Evolutionary conservation across 1,140 invertebrate species (phyloP), one percentile per base, ranked within the genome.

Genomic region (Bombus sibiricus): DNA sequence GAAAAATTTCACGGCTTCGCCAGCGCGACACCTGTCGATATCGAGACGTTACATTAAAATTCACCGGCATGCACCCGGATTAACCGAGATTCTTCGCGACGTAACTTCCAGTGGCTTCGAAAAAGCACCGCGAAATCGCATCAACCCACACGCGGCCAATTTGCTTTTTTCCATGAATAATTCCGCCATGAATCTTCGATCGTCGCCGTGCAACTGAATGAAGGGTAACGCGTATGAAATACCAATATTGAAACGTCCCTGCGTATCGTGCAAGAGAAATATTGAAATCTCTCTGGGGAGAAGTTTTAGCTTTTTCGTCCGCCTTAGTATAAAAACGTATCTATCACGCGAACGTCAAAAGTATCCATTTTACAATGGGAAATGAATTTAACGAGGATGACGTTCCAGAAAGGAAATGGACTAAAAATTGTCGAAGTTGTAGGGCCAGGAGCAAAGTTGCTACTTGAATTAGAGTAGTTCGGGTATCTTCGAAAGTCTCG

Each of bases 1-100:
- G 62, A 77, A 69, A 77, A 83, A 77, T 83, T 32, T 53, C 73
- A 37, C 32, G n/a, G 32, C 62, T 81, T 3, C 28, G 18, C 39
- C n/a, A 25, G 18, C 47, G 22, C 76, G 88, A 85, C 78, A 81
- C 78, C 86, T 88, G 86, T 88, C 88, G 87, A 88, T 89, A 88
- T 77, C 86, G 69, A 47, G 43, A 68, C 81, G 71, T 34, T 43
- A n/a, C 87, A 79, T 88, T 85, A 88, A 89, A 88, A 89, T 89
- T 89, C 78, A 88, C 62, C 76, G 66, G 57, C 69, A 53, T 68
- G 82, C 82, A 25, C 69, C 47, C 47, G 82, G 74, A 83, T 83
- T 83, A 83, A 78, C 82, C 81, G 81, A 68, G 74, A 83, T 78
- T 78, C 82, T 76, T 83, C 64, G 39, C 41, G 80, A 71, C 62